Evolutionary conservation across 2,797 vertebrate genomes (phyloP).

Genomic region (Chiroxiphia lanceolata): DNA sequence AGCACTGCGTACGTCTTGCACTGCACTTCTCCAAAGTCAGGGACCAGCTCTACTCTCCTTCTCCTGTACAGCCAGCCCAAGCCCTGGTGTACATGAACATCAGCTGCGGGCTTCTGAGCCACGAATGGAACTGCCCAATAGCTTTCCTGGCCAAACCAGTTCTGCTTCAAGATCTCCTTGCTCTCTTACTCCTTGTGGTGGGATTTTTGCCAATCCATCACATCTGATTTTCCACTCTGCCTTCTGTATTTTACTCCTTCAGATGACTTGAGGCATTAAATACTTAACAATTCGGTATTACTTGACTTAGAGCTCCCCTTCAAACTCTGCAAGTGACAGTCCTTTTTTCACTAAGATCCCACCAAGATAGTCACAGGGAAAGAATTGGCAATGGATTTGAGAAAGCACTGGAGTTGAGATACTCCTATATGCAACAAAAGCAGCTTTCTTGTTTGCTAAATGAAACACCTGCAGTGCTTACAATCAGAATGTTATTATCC

Average conservation of each 20-base stretch:
- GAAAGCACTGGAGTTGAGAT: fast-evolving
- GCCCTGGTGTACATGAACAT: fast-evolving
- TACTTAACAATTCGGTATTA: not conserved
- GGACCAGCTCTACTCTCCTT: fast-evolving
- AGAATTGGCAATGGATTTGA: not conserved
- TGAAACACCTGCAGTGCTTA: not conserved
- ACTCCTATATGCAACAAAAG: not conserved
- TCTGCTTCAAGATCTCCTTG: not conserved
- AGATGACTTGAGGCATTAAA: not conserved
- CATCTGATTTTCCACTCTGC: not conserved
- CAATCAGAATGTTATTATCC: not conserved
- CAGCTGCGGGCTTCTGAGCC: not conserved
- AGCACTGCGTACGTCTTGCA: fast-evolving
- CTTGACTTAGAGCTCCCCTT: not conserved
- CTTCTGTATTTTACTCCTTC: not conserved
- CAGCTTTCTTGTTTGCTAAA: not conserved
- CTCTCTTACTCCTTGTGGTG: not conserved
- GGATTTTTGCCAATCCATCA: not conserved
- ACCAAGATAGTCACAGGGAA: not conserved
- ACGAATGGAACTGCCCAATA: not conserved
- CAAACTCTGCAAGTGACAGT: not conserved
- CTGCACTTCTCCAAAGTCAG: not conserved
- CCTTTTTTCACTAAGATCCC: not conserved
- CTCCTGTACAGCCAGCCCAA: not conserved
- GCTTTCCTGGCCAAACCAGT: not conserved